Evolutionary conservation across 2,113 vertebrate genomes (phyloP).

Genomic region (Tachysurus fulvidraco): DNA sequence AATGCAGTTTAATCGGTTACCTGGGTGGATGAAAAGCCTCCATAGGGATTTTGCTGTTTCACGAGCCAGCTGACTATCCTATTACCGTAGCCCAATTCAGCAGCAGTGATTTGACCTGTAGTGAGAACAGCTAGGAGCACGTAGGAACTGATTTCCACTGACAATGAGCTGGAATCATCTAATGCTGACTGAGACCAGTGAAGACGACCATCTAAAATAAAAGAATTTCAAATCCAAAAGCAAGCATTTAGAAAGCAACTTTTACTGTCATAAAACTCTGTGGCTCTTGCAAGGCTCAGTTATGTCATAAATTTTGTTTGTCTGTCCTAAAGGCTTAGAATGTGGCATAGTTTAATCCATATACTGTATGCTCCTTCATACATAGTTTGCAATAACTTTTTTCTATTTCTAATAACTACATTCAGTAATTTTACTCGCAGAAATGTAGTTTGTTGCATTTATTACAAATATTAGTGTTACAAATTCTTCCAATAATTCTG

Average conservation of each 20-base stretch:
- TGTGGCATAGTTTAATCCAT: background rate
- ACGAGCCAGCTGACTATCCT: constrained; percentile 8
- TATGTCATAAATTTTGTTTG: background rate
- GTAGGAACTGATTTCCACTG: constrained; percentile 13
- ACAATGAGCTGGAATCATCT: background rate
- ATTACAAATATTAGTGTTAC: background rate
- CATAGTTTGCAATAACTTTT: background rate
- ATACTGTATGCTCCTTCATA: background rate
- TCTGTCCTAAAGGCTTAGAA: background rate
- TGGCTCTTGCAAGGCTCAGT: background rate
- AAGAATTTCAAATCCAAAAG: background rate
- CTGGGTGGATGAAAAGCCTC: constrained; percentile 56
- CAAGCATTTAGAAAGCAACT: background rate
- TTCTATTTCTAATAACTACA: background rate
- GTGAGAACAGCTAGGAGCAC: background rate
- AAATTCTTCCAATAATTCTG: background rate
- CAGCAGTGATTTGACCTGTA: background rate
- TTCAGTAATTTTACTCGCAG: background rate
- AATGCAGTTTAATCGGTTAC: constrained; percentile 57
- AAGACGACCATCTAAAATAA: constrained; percentile 31
- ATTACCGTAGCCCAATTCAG: background rate
- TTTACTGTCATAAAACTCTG: background rate
- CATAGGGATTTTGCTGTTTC: constrained; percentile 11
- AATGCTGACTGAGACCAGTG: constrained; percentile 46
- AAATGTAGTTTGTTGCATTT: background rate